Base-by-base conservation (phyloP, 2,888 invertebrate genomes). In the Drosophila recens region DNA sequence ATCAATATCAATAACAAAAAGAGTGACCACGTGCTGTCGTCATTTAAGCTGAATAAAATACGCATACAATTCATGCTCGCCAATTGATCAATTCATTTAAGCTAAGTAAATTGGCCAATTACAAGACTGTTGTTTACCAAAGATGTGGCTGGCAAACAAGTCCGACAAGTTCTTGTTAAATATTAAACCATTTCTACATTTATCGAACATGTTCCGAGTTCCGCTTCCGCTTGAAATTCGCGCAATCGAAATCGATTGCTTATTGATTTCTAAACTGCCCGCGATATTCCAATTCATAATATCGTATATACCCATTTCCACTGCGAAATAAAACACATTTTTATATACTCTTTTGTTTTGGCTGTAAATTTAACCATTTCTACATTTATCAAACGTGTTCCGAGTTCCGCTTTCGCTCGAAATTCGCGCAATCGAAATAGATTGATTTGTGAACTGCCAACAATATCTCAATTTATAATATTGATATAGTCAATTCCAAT, bases 31-130 rank as follows among this genome's bases (percentile, higher is more conserved):
- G 63, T 74, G 79, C 67, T 65, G 33, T 52, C 36, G 33, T 52
- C 36, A n/a, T 36, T 52, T 10, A 62, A 1, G 71, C 63, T 40
- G 15, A 20, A 15, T 27, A 30, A 30, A 30, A 30, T 30, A 30
- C 30, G 30, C 30, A 30, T 30, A 30, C 30, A 30, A 30, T 30
- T 51, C 15, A 34, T n/a, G 27, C 43, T 40, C 27, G 20, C 17
- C 49, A 64, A 64, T 63, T 75, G 56, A 42, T 43, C 79, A 66
- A 75, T 70, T 43, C 6, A 17, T 17, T 17, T 17, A 17, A 20
- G 52, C 17, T 43, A 20, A 34, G 42, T 20, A 15, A 42, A 56
- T 61, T 59, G 27, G 20, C 38, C 58, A 45, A 58, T 65, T 43
- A 42, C 57, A 61, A 72, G 61, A 48, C 54, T 61, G 10, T 13